Evolutionary conservation across 1,140 invertebrate genomes (phyloP), one percentile per base, ranked within the genome.

Genomic region (Lepidostoma basale): DNA sequence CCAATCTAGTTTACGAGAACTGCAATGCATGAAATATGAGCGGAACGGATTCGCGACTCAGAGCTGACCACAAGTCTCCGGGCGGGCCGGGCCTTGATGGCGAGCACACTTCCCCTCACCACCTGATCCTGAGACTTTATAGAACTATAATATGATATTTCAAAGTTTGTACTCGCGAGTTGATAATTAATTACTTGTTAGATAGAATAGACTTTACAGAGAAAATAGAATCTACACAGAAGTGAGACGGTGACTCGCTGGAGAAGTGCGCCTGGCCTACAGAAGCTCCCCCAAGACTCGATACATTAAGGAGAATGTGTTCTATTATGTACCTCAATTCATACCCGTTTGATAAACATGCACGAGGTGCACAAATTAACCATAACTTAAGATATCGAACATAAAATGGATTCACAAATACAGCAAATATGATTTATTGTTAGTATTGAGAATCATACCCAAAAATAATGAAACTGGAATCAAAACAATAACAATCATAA

Each of bases 1-100:
- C 36, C 62, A 68, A 68, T 68, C 20, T 58, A 47, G 60, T 49
- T 64, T 45, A 18, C 42, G 54, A 40, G 3, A 33, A 69, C 25
- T 69, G 67, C 70, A 72, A 73, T 73, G 71, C 71, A 73, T 67
- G 64, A 69, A 67, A 69, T 69, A 69, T 73, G 67, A 73, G 67
- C 65, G 67, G 67, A 73, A 64, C 65, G 67, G 67, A 69, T 56
- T 70, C 68, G 59, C 30, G 33, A 60, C 52, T 60, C 42, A 67
- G 69, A 71, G 69, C 69, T 59, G 47, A 71, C 70, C 70, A 69
- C 70, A 66, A 65, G 70, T 73, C 71, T 67, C 71, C 54, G 64
- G 71, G 36, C 44, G 66, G 66, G n/a, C n/a, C n/a, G n/a, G n/a
- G n/a, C n/a, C n/a, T n/a, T n/a, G n/a, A n/a, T n/a, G n/a, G n/a